phyloP scores from a whole-genome alignment of 2,888 invertebrate genomes.

The Taphrorychus bicolor region DNA sequence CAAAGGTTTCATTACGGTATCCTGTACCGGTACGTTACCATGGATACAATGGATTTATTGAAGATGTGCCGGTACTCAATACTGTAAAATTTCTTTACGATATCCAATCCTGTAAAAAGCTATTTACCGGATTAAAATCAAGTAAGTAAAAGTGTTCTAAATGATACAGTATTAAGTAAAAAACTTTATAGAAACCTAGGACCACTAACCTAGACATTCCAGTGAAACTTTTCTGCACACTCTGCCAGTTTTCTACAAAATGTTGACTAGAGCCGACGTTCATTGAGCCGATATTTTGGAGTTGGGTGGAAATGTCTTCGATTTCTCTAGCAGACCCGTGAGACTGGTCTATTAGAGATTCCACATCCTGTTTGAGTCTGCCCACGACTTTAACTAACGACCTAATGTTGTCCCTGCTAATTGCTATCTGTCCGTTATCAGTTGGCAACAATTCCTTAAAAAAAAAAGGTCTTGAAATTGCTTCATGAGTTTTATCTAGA shows the following conservation, averaged over 20 bases:
- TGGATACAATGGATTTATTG: too few relatives aligned
- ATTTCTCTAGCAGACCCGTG: slow-evolving; percentile 62
- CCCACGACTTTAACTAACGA: slow-evolving; percentile 64
- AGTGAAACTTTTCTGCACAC: slow-evolving; percentile 64
- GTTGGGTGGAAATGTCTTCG: slow-evolving; percentile 63
- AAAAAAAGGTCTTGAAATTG: not conserved
- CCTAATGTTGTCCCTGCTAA: slow-evolving; percentile 65
- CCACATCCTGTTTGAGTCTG: slow-evolving; percentile 64
- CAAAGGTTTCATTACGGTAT: too few relatives aligned
- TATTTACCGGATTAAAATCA: too few relatives aligned
- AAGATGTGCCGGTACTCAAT: too few relatives aligned
- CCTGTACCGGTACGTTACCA: too few relatives aligned
- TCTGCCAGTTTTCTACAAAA: slow-evolving; percentile 58
- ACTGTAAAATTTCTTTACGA: too few relatives aligned
- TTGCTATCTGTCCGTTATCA: slow-evolving; percentile 65
- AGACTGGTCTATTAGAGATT: slow-evolving; percentile 56
- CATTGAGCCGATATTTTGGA: slow-evolving; percentile 60
- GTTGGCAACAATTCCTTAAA: slow-evolving; percentile 63
- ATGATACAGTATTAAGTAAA: too few relatives aligned
- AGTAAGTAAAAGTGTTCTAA: too few relatives aligned
- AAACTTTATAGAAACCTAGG: too few relatives aligned
- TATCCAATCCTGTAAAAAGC: too few relatives aligned
- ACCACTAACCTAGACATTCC: slow-evolving; percentile 62
- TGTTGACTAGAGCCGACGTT: slow-evolving; percentile 49
- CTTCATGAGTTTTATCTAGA: too few relatives aligned